Base-by-base conservation (phyloP, 2,888 invertebrate genomes). In the Charanyca ferruginea region DNA sequence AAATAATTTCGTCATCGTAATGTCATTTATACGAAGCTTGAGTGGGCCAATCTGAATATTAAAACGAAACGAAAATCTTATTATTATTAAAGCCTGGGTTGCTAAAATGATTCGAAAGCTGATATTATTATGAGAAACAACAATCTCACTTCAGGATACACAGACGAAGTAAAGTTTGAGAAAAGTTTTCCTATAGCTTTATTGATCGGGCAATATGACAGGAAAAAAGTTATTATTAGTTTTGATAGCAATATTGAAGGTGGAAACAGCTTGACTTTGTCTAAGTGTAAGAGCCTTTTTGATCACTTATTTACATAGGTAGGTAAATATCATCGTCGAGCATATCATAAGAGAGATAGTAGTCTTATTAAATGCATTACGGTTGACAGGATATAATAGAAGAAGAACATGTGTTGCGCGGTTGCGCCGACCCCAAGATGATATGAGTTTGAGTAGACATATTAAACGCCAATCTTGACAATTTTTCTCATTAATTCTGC, bases 1-100 rank as follows among this genome's bases (percentile, higher is more conserved):
- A 32, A 51, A 75, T 55, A 44, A 55, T 51, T 47, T 68, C 9
- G 1, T 13, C 41, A 32, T 20, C 38, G 18, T 52, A 76, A 76
- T 70, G 32, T 55, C 7, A 25, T 74, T 70, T 75, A 76, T 57
- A 76, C 51, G 45, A 22, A 35, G 45, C 45, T 68, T 16, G 35
- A 52, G 41, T 75, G 23, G 41, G 58, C 13, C 28, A 68, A 75
- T 68, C 57, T 67, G 13, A 75, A 70, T 69, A 68, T 68, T 75
- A 68, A 42, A 53, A 51, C 25, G 51, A 55, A 68, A 52, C 49
- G 20, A 42, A 44, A 9, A 42, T 66, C 47, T 74, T 49, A 42
- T 44, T 7, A 20, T 22, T 20, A 35, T 28, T 18, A 11, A n/a
- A 28, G 48, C 13, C 35, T 16, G 32, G 49, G 41, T 35, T 23